Base-by-base conservation (phyloP, 2,797 vertebrate species). In the Ibycter americanus region DNA sequence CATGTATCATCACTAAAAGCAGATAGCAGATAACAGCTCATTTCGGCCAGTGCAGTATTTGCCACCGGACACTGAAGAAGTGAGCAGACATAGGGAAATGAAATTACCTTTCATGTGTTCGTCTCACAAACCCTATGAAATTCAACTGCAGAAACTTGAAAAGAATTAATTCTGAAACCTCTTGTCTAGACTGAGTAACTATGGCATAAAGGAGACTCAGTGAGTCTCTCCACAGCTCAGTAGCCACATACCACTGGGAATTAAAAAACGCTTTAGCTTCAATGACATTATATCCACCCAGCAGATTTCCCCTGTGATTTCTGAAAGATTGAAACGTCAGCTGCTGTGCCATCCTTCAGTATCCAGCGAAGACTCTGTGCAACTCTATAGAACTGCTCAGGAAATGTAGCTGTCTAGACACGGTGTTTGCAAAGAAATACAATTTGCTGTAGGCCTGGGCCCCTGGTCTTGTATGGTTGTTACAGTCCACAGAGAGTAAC, bases 91-190 rank as follows among this genome's bases (percentile, higher is more conserved):
- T 20, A 81, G 88, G 95, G 90, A 77, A 96, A 93, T 72, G 0
- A 87, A 92, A 61, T 90, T n/a, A 89, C 54, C 78, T 91, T 93
- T 94, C 73, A 73, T 40, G 63, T 71, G 55, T 32, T 92, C 88
- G 82, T 93, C 42, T 95, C 68, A 82, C 47, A 94, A 87, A 71
- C 17, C 34, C 52, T 51, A 18, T 74, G 85, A 87, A 92, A 90
- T 63, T 74, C 67, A 96, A 13, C 66, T 40, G 44, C 25, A 32
- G 26, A 66, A 88, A 87, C 0, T 74, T 49, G 78, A 77, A 74
- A 93, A 93, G 6, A 95, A 82, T 67, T 66, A 63, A 77, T 80
- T 44, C 56, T 70, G 51, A 89, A 92, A 27, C 51, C 54, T 83
- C 40, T 92, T 67, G 62, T 67, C 83, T 93, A 92, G 81, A 87